Evolutionary conservation across 2,797 vertebrate genomes (phyloP).

Genomic region (Artibeus jamaicensis): DNA sequence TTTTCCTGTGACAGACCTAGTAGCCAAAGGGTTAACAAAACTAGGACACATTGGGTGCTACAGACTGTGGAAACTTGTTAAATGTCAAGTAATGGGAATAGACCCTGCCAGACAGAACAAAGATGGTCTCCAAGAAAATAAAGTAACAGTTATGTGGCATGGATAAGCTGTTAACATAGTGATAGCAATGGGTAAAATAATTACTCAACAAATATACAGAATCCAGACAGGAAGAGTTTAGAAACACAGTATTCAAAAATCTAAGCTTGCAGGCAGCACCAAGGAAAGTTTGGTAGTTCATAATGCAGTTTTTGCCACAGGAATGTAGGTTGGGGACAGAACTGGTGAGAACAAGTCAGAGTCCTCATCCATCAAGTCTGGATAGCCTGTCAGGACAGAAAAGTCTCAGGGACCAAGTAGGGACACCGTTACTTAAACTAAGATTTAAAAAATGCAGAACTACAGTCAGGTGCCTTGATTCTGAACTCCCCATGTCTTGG

Average conservation of each 20-base stretch:
- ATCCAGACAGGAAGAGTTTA: neutral
- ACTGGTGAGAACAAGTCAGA: neutral
- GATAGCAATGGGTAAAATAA: neutral
- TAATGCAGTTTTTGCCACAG: neutral
- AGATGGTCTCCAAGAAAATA: neutral
- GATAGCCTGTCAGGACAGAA: neutral
- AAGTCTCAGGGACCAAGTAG: neutral
- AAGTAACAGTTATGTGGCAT: neutral
- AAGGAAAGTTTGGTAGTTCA: neutral
- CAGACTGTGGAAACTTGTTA: neutral
- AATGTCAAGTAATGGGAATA: constrained; percentile 8
- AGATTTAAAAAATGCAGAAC: neutral
- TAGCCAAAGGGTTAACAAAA: constrained; percentile 27
- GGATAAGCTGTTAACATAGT: constrained; percentile 22
- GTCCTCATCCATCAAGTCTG: neutral
- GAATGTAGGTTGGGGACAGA: neutral
- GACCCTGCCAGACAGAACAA: neutral
- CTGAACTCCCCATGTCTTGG: neutral
- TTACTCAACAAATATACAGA: neutral
- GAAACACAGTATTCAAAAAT: neutral
- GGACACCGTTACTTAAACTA: neutral
- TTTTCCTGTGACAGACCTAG: neutral
- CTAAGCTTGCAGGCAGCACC: neutral
- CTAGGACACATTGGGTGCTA: neutral
- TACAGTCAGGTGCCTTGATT: neutral